A percentile compares a stretch with the other conserved stretches of the same genome.
phyloP scores from a whole-genome alignment of 2,888 invertebrate species.

The Automeris io region DNA sequence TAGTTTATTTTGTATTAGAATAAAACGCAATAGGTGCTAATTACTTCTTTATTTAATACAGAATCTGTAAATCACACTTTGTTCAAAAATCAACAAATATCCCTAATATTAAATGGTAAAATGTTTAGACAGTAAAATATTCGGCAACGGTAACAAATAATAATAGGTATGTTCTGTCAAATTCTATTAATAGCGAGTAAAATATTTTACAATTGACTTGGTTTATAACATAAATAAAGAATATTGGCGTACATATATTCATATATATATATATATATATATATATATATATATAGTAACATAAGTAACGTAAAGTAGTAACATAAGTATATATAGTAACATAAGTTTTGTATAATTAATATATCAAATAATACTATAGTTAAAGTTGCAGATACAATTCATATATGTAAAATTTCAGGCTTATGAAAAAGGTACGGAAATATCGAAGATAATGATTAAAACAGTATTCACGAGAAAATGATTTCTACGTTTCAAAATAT shows the following conservation, averaged over 20 bases:
- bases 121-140: slow-evolving; percentile 40
- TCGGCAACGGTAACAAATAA: slow-evolving; percentile 35
- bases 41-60: slow-evolving; percentile 45
- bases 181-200: slow-evolving; percentile 15
- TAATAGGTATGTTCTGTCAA: slow-evolving; percentile 23
- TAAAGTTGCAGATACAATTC: neutral
- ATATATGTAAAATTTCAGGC: neutral
- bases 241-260: too few relatives aligned
- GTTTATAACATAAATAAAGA: too few relatives aligned
- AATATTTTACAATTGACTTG: slow-evolving; percentile 57
- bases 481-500: slow-evolving; percentile 38
- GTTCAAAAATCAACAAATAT: slow-evolving; percentile 51
- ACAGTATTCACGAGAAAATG: slow-evolving; percentile 9
- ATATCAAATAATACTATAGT: slow-evolving; percentile 2
- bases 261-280: too few relatives aligned
- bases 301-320: too few relatives aligned
- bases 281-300: slow-evolving; percentile 1
- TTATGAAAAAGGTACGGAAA: neutral
- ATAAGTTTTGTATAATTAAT: too few relatives aligned
- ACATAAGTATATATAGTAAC: slow-evolving; percentile 1
- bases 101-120: slow-evolving; percentile 40
- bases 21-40: slow-evolving; percentile 5
- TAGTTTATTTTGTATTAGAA: slow-evolving; percentile 6
- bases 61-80: slow-evolving; percentile 53
- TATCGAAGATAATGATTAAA: neutral